Evolutionary conservation across 2,113 vertebrate genomes (phyloP).

Genomic region (Datnioides undecimradiatus): DNA sequence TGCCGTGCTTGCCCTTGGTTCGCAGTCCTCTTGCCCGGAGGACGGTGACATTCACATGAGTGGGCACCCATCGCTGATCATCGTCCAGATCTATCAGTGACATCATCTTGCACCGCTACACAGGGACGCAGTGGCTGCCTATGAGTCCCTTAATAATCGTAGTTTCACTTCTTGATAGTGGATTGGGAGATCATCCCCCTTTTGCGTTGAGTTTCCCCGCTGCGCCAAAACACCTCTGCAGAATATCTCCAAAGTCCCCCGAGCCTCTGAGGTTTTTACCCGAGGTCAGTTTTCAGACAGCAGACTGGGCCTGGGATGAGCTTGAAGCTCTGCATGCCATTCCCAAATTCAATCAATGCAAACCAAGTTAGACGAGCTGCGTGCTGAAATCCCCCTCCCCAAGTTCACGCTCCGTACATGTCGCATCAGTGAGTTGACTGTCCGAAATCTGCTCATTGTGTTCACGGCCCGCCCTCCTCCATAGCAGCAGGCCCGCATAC

Average conservation of each 20-base stretch:
- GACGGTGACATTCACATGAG: conserved; percentile 94
- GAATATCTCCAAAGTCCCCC: conserved; percentile 63
- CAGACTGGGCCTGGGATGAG: neutral
- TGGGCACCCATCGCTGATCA: conserved; percentile 92
- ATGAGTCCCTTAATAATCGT: neutral
- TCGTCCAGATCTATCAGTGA: conserved; percentile 82
- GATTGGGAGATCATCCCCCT: conserved; percentile 39
- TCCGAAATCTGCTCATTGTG: conserved; percentile 57
- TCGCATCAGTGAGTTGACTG: conserved; percentile 47
- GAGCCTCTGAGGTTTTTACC: conserved; percentile 34
- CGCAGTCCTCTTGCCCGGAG: conserved; percentile 90
- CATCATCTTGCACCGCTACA: conserved; percentile 69
- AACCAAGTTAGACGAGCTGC: conserved; percentile 34
- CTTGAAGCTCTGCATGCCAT: conserved; percentile 20
- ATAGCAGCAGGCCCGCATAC: conserved; percentile 59
- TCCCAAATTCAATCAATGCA: conserved; percentile 32
- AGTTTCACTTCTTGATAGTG: neutral
- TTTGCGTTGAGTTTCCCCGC: conserved; percentile 27
- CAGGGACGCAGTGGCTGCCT: neutral
- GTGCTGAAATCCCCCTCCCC: neutral
- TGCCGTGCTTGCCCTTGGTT: conserved; percentile 91
- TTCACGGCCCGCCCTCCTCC: conserved; percentile 71
- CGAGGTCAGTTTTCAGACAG: conserved; percentile 35
- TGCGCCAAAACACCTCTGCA: conserved; percentile 65
- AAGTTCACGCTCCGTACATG: conserved; percentile 13